These are phyloP conservation scores for Mercenaria mercenaria DNA, from an alignment of 1,140 invertebrate species.

Conservation along the genomic window DNA sequence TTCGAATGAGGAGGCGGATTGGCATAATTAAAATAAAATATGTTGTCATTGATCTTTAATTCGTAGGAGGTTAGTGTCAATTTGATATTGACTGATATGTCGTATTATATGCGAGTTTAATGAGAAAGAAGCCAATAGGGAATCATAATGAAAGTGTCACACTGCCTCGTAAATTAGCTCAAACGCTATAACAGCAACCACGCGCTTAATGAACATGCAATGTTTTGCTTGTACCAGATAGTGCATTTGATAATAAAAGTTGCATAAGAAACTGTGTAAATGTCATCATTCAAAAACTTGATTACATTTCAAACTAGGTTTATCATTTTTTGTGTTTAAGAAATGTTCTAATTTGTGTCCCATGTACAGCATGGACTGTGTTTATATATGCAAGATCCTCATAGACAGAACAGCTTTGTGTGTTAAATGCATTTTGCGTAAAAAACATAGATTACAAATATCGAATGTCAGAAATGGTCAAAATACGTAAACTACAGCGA, in stretches of 20 bases:
- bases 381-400: too few species aligned
- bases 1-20: too few species aligned
- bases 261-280: not conserved
- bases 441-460: too few species aligned
- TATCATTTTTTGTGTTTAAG: too few species aligned
- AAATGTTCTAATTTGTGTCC: too few species aligned
- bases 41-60: not conserved
- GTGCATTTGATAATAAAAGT: not conserved
- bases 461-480: too few species aligned
- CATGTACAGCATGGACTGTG: too few species aligned
- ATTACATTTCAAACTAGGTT: not conserved
- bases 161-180: conserved; percentile 20
- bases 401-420: too few species aligned
- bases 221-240: not conserved
- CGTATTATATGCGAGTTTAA: not conserved
- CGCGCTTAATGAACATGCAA: not conserved
- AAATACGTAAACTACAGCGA: too few species aligned
- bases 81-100: not conserved
- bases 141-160: conserved; percentile 17
- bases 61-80: not conserved
- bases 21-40: not conserved
- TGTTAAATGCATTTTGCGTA: too few species aligned
- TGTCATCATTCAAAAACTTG: not conserved
- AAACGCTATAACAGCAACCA: not conserved
- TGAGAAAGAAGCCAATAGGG: not conserved